Evolutionary conservation across 2,888 invertebrate genomes (phyloP).

Genomic region (Colletes collaris): DNA sequence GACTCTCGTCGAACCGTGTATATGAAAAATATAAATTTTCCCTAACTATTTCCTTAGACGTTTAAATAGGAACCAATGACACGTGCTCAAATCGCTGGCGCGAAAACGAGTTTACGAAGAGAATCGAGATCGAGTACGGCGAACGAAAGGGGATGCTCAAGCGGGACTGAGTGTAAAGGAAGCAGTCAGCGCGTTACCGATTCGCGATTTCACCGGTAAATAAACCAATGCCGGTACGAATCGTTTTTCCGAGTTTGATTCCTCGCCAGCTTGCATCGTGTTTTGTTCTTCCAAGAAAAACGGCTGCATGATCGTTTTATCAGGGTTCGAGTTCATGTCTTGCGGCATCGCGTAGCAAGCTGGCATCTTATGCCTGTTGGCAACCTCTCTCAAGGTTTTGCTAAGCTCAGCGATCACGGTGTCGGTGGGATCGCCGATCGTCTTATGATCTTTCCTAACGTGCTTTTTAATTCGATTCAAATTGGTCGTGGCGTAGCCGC

Average conservation of each 20-base stretch:
- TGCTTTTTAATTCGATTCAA: constrained; percentile 83
- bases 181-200: constrained; percentile 93
- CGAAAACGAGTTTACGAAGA: constrained; percentile 43
- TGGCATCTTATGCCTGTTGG: constrained; percentile 85
- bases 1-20: constrained; percentile 24
- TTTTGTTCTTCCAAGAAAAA: constrained; percentile 91
- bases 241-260: constrained; percentile 82
- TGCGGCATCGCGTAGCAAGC: constrained; percentile 88
- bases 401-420: constrained; percentile 83
- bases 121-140: background rate
- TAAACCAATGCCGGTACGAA: constrained; percentile 97
- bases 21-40: constrained; percentile 62
- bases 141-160: constrained; percentile 83
- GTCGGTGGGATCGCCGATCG: constrained; percentile 78
- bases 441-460: constrained; percentile 83
- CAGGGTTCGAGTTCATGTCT: constrained; percentile 80
- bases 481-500: constrained; percentile 80
- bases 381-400: constrained; percentile 84
- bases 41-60: constrained; percentile 56
- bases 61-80: constrained; percentile 78
- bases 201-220: constrained; percentile 95
- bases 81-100: constrained; percentile 75
- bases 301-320: constrained; percentile 95
- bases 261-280: constrained; percentile 77
- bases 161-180: constrained; percentile 97